Conservation (phyloP, 1,140 invertebrate species). For the Liolophura sinensis region DNA sequence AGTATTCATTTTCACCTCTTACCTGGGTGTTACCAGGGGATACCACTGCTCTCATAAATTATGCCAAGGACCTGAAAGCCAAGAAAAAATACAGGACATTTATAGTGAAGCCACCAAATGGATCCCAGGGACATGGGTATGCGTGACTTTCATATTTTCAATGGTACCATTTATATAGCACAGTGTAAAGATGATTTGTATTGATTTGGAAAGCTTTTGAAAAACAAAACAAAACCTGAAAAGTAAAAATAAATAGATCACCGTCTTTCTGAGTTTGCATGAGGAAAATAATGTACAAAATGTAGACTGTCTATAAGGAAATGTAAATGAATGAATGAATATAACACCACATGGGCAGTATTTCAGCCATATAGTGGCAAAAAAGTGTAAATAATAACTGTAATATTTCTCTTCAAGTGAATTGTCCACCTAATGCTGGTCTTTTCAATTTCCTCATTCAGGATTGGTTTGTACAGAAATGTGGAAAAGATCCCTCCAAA, state of each 20-base stretch:
- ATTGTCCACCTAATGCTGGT: neutral
- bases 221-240: too few relatives aligned
- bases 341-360: neutral
- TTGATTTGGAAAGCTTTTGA: too few relatives aligned
- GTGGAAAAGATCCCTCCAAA: constrained; percentile 52
- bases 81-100: constrained; percentile 54
- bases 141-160: constrained; percentile 2
- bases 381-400: neutral
- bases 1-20: constrained; percentile 55
- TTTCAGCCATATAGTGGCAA: too few relatives aligned
- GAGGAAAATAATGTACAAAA: neutral
- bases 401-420: neutral
- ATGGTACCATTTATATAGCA: neutral
- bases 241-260: too few relatives aligned
- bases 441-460: constrained; percentile 28
- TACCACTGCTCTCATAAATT: constrained; percentile 44
- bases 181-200: neutral
- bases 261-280: too few relatives aligned
- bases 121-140: constrained; percentile 59
- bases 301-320: neutral
- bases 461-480: constrained; percentile 51
- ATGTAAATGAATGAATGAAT: neutral
- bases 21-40: constrained; percentile 59
- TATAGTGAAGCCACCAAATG: constrained; percentile 59
- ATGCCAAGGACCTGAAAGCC: constrained; percentile 51